Percentiles rank a stretch among this genome's conserved stretches.
Conservation (phyloP, 2,888 invertebrate genomes). For the Nezara viridula region DNA sequence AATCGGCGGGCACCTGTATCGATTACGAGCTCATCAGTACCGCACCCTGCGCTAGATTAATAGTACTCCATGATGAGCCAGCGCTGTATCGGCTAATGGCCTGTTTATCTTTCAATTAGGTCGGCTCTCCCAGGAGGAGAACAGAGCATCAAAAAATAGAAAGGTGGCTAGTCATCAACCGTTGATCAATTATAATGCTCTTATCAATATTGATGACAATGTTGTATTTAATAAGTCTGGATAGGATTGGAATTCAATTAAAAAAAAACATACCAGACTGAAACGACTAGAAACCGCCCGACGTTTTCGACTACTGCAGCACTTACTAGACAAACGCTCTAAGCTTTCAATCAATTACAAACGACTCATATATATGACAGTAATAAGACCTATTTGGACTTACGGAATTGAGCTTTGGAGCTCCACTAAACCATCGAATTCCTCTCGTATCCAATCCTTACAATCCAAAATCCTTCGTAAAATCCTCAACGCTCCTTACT, state of each 20-base stretch:
- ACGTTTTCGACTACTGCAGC: too few species aligned
- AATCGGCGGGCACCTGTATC: constrained; percentile 48
- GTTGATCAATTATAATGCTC: not conserved
- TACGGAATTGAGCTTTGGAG: too few species aligned
- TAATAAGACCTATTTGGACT: too few species aligned
- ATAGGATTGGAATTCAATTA: not conserved
- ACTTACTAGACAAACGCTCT: too few species aligned
- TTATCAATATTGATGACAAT: not conserved
- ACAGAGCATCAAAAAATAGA: not conserved
- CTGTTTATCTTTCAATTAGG: constrained; percentile 26
- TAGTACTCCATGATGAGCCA: not conserved
- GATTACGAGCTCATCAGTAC: constrained; percentile 3
- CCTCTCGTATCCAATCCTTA: too few species aligned
- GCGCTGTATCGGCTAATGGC: not conserved
- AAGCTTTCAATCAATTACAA: too few species aligned
- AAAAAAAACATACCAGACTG: not conserved
- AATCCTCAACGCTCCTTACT: too few species aligned
- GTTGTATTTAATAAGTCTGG: not conserved
- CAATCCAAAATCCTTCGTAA: too few species aligned
- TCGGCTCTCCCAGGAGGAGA: not conserved
- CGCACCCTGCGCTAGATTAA: not conserved
- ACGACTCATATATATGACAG: too few species aligned
- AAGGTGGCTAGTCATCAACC: not conserved
- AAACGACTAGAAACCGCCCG: too few species aligned
- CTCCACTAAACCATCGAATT: too few species aligned